These are phyloP conservation scores for Ascaphus truei DNA, from an alignment of 2,113 vertebrate genomes.

Conservation along the genomic window DNA sequence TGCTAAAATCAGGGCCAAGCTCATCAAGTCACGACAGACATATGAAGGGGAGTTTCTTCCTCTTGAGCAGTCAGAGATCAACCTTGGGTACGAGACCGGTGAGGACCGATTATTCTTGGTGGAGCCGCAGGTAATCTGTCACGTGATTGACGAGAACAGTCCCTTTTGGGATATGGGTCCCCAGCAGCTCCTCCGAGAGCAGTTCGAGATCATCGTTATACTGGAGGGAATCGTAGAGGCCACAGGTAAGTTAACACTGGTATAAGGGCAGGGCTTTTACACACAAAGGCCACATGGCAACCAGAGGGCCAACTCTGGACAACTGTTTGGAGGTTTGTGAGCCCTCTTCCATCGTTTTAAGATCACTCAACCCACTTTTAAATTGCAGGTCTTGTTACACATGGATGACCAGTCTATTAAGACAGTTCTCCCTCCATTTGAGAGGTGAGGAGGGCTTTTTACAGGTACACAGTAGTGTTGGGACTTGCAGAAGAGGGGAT, in stretches of 20 bases:
- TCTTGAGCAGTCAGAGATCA: conserved; percentile 96
- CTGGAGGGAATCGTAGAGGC: conserved; percentile 98
- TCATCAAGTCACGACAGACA: conserved; percentile 98
- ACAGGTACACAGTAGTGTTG: too few relatives aligned
- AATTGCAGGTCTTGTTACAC: too few relatives aligned
- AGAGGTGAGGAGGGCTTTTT: too few relatives aligned
- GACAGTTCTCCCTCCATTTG: too few relatives aligned
- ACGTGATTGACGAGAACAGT: conserved; percentile 93
- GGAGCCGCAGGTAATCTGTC: conserved; percentile 96
- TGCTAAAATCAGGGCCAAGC: conserved; percentile 94
- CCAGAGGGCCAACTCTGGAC: too few relatives aligned
- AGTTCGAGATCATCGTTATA: conserved; percentile 96
- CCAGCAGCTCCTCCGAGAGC: conserved; percentile 83
- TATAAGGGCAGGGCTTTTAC: too few relatives aligned
- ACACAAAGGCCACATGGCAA: too few relatives aligned
- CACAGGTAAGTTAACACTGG: conserved; percentile 90
- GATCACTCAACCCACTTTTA: too few relatives aligned
- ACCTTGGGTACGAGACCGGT: conserved; percentile 94
- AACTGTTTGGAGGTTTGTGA: too few relatives aligned
- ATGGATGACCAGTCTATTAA: too few relatives aligned
- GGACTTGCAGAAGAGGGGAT: too few relatives aligned
- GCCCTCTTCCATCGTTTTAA: too few relatives aligned
- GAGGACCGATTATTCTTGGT: conserved; percentile 96
- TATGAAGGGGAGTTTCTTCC: conserved; percentile 98
- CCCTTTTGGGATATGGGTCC: conserved; percentile 97